Evolutionary conservation across 1,140 invertebrate genomes (phyloP), one percentile per base, ranked within the genome.

Genomic region (Cydia fagiglandana): DNA sequence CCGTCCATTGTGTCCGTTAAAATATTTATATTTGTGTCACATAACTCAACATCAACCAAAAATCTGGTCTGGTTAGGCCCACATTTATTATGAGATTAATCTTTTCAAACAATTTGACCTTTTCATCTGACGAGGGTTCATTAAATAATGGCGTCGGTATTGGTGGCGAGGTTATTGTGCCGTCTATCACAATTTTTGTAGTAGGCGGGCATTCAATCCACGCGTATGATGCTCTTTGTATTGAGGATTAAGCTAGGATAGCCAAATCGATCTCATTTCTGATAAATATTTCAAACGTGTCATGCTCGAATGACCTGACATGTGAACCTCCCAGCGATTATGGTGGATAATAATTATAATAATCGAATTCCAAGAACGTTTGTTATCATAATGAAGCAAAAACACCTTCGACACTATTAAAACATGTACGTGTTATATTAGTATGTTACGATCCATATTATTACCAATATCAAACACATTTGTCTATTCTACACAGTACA

Each of bases 91-190:
- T 85, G 81, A 91, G 91, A 91, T 92, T 92, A 92, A 92, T 92
- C 90, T 91, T 91, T 91, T 89, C 87, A 92, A 91, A 91, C 89
- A 91, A 92, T 92, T 91, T 91, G 91, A 92, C 90, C 91, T 92
- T 90, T 91, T 87, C 87, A 92, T 90, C 86, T 91, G 91, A 91
- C 91, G 89, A 92, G 90, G 91, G 90, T 92, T 91, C 88, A 92
- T 92, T 91, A 91, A 92, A 90, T 92, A 92, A 92, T 91, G 84
- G 86, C 88, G 84, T 87, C 83, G 85, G 86, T 92, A 92, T 92
- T 89, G 88, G 86, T 85, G 86, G 82, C 85, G 84, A 81, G 85
- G 86, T 89, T 88, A 91, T 91, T 90, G 91, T 92, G 83, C 85
- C 89, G 89, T 91, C 85, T 88, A 90, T 92, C 88, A 90, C 80